Evolutionary conservation across 2,113 vertebrate genomes (phyloP).

Genomic region (Acrocephalus kingi): DNA sequence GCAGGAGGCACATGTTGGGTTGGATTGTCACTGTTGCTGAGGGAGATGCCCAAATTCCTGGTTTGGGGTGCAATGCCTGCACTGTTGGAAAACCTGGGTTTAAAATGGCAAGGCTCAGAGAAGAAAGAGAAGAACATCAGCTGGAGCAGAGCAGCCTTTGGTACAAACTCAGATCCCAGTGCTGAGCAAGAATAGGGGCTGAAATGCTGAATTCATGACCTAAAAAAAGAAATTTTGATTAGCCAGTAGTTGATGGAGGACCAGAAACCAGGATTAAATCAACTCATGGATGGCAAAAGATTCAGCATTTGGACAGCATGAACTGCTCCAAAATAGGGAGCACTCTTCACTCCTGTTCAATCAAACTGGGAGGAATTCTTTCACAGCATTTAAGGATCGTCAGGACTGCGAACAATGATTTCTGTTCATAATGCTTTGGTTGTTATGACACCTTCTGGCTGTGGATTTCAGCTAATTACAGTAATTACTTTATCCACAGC

Average conservation of each 20-base stretch:
- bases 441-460: conserved; percentile 61
- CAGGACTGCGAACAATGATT: background rate
- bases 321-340: background rate
- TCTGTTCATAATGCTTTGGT: conserved; percentile 31
- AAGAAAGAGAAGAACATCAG: too few relatives aligned
- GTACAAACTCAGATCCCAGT: background rate
- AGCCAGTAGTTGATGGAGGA: background rate
- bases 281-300: background rate
- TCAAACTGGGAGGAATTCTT: background rate
- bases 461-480: conserved; percentile 50
- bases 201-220: background rate
- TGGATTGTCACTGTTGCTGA: background rate
- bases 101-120: background rate
- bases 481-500: background rate
- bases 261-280: background rate
- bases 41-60: background rate
- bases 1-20: background rate
- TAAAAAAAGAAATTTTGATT: background rate
- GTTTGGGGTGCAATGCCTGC: background rate
- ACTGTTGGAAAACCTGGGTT: background rate
- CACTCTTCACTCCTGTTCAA: background rate
- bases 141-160: background rate
- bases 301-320: rapidly evolving
- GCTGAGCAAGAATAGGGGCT: background rate
- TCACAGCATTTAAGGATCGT: background rate